Evolutionary conservation across 2,888 invertebrate genomes (phyloP).

Genomic region (Philhelius pedissequus): DNA sequence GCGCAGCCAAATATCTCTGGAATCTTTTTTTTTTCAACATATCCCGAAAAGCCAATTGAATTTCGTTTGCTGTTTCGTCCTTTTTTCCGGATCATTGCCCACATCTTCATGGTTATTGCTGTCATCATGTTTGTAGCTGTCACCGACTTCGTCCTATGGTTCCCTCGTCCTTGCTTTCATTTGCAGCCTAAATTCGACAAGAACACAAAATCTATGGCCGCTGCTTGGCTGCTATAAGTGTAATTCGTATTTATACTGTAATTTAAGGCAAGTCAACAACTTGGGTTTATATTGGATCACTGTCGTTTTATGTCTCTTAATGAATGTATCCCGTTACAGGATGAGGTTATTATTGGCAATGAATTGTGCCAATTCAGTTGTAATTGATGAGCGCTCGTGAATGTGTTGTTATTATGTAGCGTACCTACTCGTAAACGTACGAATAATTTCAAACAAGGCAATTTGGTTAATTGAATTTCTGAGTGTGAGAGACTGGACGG

Average conservation of each 20-base stretch:
- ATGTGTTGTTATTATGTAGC: neutral
- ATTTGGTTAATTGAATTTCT: conserved; percentile 55
- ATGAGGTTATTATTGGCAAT: conserved; percentile 58
- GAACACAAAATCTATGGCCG: neutral
- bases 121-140: conserved; percentile 48
- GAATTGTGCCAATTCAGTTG: conserved; percentile 58
- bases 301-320: conserved; percentile 30
- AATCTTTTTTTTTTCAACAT: conserved; percentile 1
- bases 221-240: conserved; percentile 46
- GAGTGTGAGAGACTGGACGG: too few relatives aligned
- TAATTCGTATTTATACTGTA: conserved; percentile 64
- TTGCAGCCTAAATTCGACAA: neutral
- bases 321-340: conserved; percentile 49
- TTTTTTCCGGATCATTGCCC: conserved; percentile 53
- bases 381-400: conserved; percentile 30
- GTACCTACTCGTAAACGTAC: too few relatives aligned
- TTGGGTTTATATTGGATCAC: conserved; percentile 57
- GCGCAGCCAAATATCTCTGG: neutral
- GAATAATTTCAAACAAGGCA: conserved; percentile 14
- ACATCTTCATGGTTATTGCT: conserved; percentile 64
- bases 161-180: neutral
- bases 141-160: conserved; percentile 1
- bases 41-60: conserved; percentile 44
- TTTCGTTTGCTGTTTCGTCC: conserved; percentile 3
- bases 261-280: conserved; percentile 62